Percentiles rank a stretch among this genome's conserved stretches.
These are phyloP conservation scores for Amniataba percoides DNA, from an alignment of 2,797 vertebrate genomes.

Conservation along the genomic window DNA sequence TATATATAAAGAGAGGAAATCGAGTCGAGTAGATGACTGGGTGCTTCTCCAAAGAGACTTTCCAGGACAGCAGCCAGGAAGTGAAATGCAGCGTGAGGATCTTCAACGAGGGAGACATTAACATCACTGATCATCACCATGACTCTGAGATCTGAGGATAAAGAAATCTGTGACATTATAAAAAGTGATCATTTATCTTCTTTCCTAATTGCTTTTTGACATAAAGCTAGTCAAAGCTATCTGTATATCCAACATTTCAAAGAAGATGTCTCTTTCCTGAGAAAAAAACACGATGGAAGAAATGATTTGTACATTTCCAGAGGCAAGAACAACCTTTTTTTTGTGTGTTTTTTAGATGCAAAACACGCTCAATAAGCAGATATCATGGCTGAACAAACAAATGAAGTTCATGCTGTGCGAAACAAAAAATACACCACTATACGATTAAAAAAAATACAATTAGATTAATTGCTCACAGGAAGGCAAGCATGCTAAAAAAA, in stretches of 20 bases:
- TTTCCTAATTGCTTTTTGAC: conserved; percentile 34
- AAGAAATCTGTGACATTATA: not conserved
- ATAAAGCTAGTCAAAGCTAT: not conserved
- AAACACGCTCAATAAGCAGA: conserved; percentile 4
- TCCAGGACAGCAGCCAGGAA: not conserved
- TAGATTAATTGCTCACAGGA: conserved; percentile 14
- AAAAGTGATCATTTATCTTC: not conserved
- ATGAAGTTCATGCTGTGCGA: not conserved
- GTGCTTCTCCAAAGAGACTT: too few relatives aligned
- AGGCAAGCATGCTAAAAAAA: not conserved
- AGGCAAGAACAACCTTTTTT: not conserved
- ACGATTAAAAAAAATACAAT: not conserved
- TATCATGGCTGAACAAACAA: conserved; percentile 16
- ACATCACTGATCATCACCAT: conserved; percentile 5
- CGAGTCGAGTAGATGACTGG: too few relatives aligned
- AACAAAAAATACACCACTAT: conserved; percentile 8
- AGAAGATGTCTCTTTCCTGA: not conserved
- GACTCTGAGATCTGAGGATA: not conserved
- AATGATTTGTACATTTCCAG: not conserved
- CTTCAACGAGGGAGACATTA: not conserved
- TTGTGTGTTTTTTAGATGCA: not conserved
- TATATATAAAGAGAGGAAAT: too few relatives aligned
- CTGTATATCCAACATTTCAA: not conserved
- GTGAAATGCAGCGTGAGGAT: not conserved
- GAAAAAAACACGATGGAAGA: not conserved